A percentile compares a stretch with the other conserved stretches of the same genome.
phyloP scores from a whole-genome alignment of 2,113 vertebrate genomes.

The Poicephalus gulielmi region DNA sequence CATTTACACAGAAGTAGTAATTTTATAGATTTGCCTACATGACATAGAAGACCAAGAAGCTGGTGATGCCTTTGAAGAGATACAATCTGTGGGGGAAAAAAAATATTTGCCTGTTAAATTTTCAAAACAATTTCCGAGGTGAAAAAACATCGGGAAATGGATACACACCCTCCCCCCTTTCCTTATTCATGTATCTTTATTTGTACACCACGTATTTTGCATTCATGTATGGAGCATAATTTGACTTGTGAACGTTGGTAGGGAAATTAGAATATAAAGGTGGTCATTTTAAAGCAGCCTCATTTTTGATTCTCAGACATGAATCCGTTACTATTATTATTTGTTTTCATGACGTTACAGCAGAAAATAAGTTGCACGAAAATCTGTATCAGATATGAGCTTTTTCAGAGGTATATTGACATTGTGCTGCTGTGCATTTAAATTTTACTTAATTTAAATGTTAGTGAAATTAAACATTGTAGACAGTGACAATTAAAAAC shows the following conservation, averaged over 20 bases:
- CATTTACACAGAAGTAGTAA: neutral
- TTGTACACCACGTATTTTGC: neutral
- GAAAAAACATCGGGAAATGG: neutral
- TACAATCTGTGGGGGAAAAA: neutral
- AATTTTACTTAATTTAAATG: neutral
- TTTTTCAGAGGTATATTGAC: neutral
- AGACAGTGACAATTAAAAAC: neutral
- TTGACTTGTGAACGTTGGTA: neutral
- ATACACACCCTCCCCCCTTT: neutral
- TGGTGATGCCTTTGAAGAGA: neutral
- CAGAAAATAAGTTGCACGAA: neutral
- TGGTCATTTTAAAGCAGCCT: neutral
- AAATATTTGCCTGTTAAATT: neutral
- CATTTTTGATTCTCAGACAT: rapidly evolving
- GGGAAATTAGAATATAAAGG: neutral
- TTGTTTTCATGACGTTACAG: neutral
- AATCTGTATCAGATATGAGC: neutral
- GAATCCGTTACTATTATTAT: neutral
- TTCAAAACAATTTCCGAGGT: neutral
- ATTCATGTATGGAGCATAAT: neutral
- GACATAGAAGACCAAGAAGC: neutral
- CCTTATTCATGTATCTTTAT: neutral
- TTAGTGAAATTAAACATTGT: neutral
- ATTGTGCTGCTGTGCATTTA: neutral
- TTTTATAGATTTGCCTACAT: neutral